Evolutionary conservation across 2,797 vertebrate species (phyloP).

Genomic region (Hyperoplus lanceolatus): DNA sequence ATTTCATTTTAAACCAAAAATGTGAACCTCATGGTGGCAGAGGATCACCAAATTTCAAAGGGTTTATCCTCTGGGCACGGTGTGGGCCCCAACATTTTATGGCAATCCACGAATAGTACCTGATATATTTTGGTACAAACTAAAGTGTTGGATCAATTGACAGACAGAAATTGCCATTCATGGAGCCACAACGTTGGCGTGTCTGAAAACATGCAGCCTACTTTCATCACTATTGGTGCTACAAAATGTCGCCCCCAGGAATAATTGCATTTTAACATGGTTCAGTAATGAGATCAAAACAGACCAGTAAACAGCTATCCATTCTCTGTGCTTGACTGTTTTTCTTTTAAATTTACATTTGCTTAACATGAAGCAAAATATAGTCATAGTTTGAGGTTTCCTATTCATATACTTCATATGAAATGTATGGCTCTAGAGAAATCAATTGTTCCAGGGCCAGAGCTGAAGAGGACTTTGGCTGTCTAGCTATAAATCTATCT

Average conservation of each 20-base stretch:
- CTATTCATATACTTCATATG: constrained; percentile 3
- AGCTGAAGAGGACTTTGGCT: constrained; percentile 13
- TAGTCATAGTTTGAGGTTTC: constrained; percentile 2
- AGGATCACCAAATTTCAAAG: not conserved
- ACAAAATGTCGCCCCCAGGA: not conserved
- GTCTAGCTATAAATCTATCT: constrained; percentile 21
- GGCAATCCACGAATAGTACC: not conserved
- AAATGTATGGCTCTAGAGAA: constrained; percentile 18
- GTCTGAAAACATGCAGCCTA: not conserved
- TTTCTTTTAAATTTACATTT: constrained; percentile 1
- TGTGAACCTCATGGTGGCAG: not conserved
- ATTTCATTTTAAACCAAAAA: not conserved
- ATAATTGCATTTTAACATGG: constrained; percentile 5
- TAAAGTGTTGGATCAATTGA: not conserved
- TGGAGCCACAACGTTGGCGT: not conserved
- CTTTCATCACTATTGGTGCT: not conserved
- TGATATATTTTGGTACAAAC: not conserved
- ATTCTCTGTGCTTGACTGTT: not conserved
- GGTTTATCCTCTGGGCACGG: not conserved
- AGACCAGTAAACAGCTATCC: not conserved
- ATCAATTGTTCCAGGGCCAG: constrained; percentile 28
- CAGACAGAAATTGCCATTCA: not conserved
- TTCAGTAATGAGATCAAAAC: constrained; percentile 19
- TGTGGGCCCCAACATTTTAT: too few species aligned
- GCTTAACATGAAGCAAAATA: constrained; percentile 11